phyloP scores from a whole-genome alignment of 2,888 invertebrate species.

The Cheilosia impressa region DNA sequence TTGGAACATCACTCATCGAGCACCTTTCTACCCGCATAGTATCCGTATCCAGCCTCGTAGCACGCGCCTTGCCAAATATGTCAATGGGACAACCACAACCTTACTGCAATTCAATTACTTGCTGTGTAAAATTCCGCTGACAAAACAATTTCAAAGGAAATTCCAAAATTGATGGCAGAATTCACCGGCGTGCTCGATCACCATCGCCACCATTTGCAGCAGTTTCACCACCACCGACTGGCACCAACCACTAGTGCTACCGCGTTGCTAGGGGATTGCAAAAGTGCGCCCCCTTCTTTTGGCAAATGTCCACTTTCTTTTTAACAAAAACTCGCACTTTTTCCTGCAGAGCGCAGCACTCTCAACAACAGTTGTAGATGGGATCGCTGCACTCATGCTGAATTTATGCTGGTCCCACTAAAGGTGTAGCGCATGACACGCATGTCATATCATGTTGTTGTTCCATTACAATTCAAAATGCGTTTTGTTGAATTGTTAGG shows the following conservation, averaged over 20 bases:
- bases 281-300: constrained; percentile 21
- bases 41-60: not conserved
- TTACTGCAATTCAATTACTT: constrained; percentile 48
- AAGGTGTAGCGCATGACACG: constrained; percentile 47
- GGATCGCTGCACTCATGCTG: not conserved
- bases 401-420: constrained; percentile 54
- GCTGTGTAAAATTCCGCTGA: constrained; percentile 38
- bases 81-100: constrained; percentile 27
- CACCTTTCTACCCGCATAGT: constrained; percentile 55
- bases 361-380: constrained; percentile 7
- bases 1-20: not conserved
- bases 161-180: constrained; percentile 40
- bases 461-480: constrained; percentile 2
- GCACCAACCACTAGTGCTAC: constrained; percentile 4
- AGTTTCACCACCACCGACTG: not conserved
- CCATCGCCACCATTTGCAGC: constrained; percentile 5
- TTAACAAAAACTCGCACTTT: constrained; percentile 27
- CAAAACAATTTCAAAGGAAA: constrained; percentile 29
- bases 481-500: not conserved
- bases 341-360: not conserved
- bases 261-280: constrained; percentile 24
- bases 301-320: constrained; percentile 58
- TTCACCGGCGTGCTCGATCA: constrained; percentile 12
- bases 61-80: constrained; percentile 43
- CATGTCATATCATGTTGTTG: constrained; percentile 28